Percentiles rank a stretch among this genome's conserved stretches.
Conservation (phyloP, 1,140 invertebrate genomes). For the Samia ricini region DNA sequence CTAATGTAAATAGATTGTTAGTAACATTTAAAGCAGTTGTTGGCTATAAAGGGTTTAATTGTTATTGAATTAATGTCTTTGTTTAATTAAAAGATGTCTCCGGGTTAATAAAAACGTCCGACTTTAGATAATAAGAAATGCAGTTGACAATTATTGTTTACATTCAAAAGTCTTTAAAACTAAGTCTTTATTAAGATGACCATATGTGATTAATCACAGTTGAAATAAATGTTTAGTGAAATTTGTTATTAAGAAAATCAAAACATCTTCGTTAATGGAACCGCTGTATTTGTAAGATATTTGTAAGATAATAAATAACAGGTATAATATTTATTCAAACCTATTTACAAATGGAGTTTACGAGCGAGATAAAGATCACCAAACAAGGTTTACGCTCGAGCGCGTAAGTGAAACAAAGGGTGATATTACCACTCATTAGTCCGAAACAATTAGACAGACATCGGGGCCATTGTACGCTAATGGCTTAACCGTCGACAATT, state of each 20-base stretch:
- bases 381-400: background rate
- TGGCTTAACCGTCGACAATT: slow-evolving; percentile 34
- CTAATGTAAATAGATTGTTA: background rate
- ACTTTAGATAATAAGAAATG: background rate
- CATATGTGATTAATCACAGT: too few species aligned
- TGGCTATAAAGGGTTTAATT: background rate
- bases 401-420: slow-evolving; percentile 32
- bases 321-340: background rate
- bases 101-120: slow-evolving; percentile 5
- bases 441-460: slow-evolving; percentile 31
- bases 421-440: slow-evolving; percentile 30
- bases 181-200: too few species aligned
- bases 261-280: background rate
- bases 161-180: too few species aligned
- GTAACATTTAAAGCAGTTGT: background rate
- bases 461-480: slow-evolving; percentile 31
- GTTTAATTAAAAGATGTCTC: background rate
- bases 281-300: background rate
- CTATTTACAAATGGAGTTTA: background rate
- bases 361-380: background rate
- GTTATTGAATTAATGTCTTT: slow-evolving; percentile 1
- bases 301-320: background rate
- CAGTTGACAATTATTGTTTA: background rate
- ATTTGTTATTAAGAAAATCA: background rate
- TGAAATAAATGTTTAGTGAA: too few species aligned